Conservation (phyloP, 2,797 vertebrate species). For the Nannoperca obscura region DNA sequence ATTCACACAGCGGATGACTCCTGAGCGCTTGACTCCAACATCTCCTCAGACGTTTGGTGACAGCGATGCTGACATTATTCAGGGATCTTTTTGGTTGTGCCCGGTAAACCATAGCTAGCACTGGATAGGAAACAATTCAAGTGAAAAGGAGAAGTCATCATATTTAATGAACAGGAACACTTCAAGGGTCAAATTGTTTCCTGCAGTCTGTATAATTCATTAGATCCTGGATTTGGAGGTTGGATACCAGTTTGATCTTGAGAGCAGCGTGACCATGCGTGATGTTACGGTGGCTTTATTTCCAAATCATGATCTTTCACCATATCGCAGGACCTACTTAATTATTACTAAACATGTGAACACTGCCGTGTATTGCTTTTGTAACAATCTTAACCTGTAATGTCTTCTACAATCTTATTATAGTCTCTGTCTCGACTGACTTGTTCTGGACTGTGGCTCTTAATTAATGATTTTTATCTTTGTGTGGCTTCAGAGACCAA, state of each 20-base stretch:
- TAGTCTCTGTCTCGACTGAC: constrained; percentile 8
- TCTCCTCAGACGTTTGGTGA: constrained; percentile 13
- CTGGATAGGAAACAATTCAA: constrained; percentile 33
- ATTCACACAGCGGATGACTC: constrained; percentile 3
- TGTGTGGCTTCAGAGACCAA: constrained; percentile 41
- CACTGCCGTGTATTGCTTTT: constrained; percentile 55
- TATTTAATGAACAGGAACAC: background rate
- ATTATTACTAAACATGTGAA: constrained; percentile 42
- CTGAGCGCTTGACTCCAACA: constrained; percentile 19
- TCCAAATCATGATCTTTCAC: constrained; percentile 8
- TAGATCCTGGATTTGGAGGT: constrained; percentile 4
- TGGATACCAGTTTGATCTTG: constrained; percentile 6
- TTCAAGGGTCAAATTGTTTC: background rate
- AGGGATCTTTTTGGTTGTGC: constrained; percentile 38
- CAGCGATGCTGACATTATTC: constrained; percentile 33
- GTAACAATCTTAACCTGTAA: constrained; percentile 49
- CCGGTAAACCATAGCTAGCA: constrained; percentile 1
- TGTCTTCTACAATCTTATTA: constrained; percentile 9
- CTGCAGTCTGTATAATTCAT: background rate
- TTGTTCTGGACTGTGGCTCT: constrained; percentile 52
- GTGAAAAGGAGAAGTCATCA: background rate
- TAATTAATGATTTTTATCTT: constrained; percentile 43
- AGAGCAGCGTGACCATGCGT: background rate
- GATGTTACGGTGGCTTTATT: constrained; percentile 9
- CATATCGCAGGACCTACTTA: constrained; percentile 31